These are phyloP conservation scores for Notodonta dromedarius DNA, from an alignment of 2,888 invertebrate genomes.

Conservation along the genomic window DNA sequence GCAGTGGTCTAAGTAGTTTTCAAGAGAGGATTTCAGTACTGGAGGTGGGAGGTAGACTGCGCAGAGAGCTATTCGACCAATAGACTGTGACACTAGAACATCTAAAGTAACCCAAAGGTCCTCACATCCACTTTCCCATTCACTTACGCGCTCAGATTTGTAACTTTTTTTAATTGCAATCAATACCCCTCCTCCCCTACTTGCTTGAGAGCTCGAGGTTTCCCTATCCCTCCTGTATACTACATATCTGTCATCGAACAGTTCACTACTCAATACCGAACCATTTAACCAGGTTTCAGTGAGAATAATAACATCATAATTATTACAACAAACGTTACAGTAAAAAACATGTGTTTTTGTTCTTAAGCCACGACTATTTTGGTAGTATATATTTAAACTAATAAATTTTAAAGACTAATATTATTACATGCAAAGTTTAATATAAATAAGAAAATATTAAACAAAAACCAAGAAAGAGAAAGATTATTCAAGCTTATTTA, in stretches of 20 bases:
- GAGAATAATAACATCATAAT: constrained; percentile 14
- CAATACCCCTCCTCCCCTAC: constrained; percentile 13
- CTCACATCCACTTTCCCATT: constrained; percentile 19
- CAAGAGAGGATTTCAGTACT: constrained; percentile 6
- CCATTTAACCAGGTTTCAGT: constrained; percentile 17
- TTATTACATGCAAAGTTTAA: not conserved
- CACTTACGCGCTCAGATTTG: constrained; percentile 9
- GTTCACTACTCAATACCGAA: constrained; percentile 11
- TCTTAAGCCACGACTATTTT: constrained; percentile 18
- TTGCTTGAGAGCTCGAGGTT: constrained; percentile 8
- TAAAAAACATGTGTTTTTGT: constrained; percentile 13
- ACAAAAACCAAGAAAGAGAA: not conserved
- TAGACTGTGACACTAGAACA: not conserved
- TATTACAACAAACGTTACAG: constrained; percentile 9
- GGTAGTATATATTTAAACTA: constrained; percentile 13
- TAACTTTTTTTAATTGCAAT: constrained; percentile 12
- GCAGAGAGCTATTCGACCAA: constrained; percentile 4
- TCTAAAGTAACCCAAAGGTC: constrained; percentile 19
- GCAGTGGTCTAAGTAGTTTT: constrained; percentile 2
- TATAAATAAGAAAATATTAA: not conserved
- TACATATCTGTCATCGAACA: constrained; percentile 14
- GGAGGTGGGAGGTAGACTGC: too few species aligned
- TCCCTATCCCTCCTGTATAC: constrained; percentile 14
- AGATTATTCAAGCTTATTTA: constrained; percentile 8
- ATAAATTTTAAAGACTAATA: constrained; percentile 7